Evolutionary conservation across 2,113 vertebrate genomes (phyloP), one percentile per base, ranked within the genome.

Genomic region (Zonotrichia leucophrys): DNA sequence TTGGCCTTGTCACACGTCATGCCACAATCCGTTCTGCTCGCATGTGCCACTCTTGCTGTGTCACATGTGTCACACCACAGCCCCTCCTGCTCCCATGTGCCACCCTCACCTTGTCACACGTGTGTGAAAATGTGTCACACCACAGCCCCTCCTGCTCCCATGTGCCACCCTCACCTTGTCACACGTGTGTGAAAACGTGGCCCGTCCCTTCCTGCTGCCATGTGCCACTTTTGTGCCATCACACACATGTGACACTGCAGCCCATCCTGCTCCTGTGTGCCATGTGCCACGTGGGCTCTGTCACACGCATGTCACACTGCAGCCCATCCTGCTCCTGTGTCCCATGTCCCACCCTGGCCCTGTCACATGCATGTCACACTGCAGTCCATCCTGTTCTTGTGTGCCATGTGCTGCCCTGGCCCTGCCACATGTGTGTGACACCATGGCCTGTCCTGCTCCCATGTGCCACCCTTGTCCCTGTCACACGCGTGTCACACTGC

Each of bases 301-400:
- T 46, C 41, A 56, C 52, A 27, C 0, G 3, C 0, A 0, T n/a
- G 59, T 27, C 1, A 42, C 31, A 64, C 49, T 1, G 2, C 6
- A 12, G 49, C 1, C 50, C 1, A 0, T 53, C 75, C 18, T n/a
- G 37, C 47, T 52, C 47, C 1, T 0, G 0, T 21, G 75, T n/a
- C 35, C 47, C 31, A 15, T 2, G 60, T 44, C 20, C 37, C 8
- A 2, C 31, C 37, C 19, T 20, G 3, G 5, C 30, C 46, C 3
- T n/a, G 30, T n/a, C 76, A 78, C 60, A 53, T 0, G 10, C 2
- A 1, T 50, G 28, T 60, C 3, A 39, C 59, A 42, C 13, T 2
- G 0, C 1, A 1, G 41, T 39, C 39, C 39, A 39, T 25, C 41
- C 41, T 7, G 5, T 13, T 31, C 8, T 2, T 1, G 4, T 24